Base-by-base conservation (phyloP, 2,113 vertebrate species). In the Tychaedon coryphoeus region DNA sequence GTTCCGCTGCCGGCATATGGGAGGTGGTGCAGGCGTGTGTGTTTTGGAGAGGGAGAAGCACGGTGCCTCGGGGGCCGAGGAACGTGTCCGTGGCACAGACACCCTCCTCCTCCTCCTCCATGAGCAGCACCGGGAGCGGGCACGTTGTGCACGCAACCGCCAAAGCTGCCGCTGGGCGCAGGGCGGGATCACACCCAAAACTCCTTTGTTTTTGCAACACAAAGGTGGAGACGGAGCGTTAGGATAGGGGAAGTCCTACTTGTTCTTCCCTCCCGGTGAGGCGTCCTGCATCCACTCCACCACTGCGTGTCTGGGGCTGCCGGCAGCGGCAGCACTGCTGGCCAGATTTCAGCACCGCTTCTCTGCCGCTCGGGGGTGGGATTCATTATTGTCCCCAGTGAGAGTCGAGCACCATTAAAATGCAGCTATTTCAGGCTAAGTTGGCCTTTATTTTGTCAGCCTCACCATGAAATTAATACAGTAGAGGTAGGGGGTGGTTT, bases 71-170 rank as follows among this genome's bases (percentile, higher is more conserved):
- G 90, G 94, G 88, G 15, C 50, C 0, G 2, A 60, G 82, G 71
- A 96, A 76, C 43, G 2, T 60, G 72, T 51, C 77, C 88, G 88
- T 82, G 82, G 90, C 75, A 81, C 65, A 71, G 78, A 25, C 42
- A 3, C 22, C 85, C 64, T 94, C 50, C 50, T 51, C 15, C 50
- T 51, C 15, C 51, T 95, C 94, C 95, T 93, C 95, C 92, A 95
- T 96, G 67, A 93, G 87, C 94, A 23, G 64, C 85, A 90, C 82
- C 75, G 43, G 56, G 34, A 93, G 82, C 1, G 22, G 75, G 94
- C 94, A 96, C 94, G 95, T 97, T 97, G 90, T 73, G 71, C 94
- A 97, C 91, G 93, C 87, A 96, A 64, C 78, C 12, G 1, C 85
- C 3, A 23, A 47, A 76, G 84, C 67, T 64, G 95, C 94, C 92